Evolutionary conservation across 2,888 invertebrate genomes (phyloP).

Genomic region (Acanthosepion esculentum): DNA sequence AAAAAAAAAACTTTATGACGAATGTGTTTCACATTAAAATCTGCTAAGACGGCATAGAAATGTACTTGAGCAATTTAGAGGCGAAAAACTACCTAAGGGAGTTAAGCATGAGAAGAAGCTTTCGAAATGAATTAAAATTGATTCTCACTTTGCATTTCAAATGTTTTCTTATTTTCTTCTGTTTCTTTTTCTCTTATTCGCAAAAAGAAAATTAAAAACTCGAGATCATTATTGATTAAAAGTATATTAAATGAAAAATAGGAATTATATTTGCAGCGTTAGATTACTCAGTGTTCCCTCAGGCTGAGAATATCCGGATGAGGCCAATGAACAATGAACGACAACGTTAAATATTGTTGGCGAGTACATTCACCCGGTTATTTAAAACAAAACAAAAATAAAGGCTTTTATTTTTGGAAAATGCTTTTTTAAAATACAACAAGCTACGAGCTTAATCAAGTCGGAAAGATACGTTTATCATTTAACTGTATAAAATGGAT

Average conservation of each 20-base stretch:
- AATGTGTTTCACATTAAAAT: neutral
- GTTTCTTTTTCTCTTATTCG: neutral
- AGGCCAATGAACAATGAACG: neutral
- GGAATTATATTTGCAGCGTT: neutral
- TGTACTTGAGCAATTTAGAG: neutral
- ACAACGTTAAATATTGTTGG: neutral
- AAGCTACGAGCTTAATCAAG: neutral
- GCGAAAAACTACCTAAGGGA: neutral
- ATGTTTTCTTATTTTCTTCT: neutral
- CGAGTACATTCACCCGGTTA: neutral
- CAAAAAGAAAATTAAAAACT: neutral
- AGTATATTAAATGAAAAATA: slow-evolving; percentile 5
- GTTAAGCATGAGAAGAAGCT: neutral
- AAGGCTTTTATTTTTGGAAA: neutral
- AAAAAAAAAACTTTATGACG: neutral
- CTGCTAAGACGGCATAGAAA: neutral
- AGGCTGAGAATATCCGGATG: neutral
- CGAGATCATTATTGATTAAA: neutral
- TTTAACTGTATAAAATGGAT: neutral
- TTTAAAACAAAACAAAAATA: neutral
- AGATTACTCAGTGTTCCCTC: neutral
- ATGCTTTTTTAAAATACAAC: neutral
- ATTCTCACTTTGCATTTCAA: neutral
- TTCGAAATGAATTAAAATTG: neutral
- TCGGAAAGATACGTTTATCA: neutral